Percentiles rank a stretch among this genome's conserved stretches.
phyloP scores from a whole-genome alignment of 2,888 invertebrate genomes.

The Brachyptera putata region DNA sequence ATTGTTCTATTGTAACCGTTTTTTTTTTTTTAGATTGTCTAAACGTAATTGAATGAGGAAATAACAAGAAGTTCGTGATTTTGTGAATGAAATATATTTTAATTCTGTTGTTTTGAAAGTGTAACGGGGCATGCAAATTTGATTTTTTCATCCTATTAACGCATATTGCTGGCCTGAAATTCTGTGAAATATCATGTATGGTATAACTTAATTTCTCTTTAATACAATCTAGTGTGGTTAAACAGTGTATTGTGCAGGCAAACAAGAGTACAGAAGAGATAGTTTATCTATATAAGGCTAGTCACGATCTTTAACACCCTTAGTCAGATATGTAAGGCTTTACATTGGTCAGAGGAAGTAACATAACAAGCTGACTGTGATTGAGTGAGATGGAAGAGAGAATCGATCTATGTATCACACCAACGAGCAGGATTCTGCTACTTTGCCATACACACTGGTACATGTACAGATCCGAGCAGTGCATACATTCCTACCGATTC shows the following conservation, averaged over 20 bases:
- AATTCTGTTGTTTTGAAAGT: background rate
- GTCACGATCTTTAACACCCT: background rate
- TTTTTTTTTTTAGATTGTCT: background rate
- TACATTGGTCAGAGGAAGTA: background rate
- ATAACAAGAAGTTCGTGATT: background rate
- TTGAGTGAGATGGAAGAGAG: too few relatives aligned
- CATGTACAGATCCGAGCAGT: too few relatives aligned
- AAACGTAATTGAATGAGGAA: constrained; percentile 1
- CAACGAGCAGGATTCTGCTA: too few relatives aligned
- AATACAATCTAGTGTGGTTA: background rate
- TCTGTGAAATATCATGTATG: background rate
- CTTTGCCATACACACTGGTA: too few relatives aligned
- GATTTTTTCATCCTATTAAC: background rate
- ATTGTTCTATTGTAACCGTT: background rate
- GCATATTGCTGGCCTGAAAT: background rate
- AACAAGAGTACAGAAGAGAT: too few relatives aligned
- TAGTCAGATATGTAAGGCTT: background rate
- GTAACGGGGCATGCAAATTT: background rate
- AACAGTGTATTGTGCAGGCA: background rate
- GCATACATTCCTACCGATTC: too few relatives aligned
- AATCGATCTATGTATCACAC: too few relatives aligned
- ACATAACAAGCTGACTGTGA: too few relatives aligned
- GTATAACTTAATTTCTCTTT: constrained; percentile 4
- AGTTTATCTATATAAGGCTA: background rate
- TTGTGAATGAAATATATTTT: background rate